Conservation (phyloP, 2,888 invertebrate genomes). For the Drosophila paranaensis region DNA sequence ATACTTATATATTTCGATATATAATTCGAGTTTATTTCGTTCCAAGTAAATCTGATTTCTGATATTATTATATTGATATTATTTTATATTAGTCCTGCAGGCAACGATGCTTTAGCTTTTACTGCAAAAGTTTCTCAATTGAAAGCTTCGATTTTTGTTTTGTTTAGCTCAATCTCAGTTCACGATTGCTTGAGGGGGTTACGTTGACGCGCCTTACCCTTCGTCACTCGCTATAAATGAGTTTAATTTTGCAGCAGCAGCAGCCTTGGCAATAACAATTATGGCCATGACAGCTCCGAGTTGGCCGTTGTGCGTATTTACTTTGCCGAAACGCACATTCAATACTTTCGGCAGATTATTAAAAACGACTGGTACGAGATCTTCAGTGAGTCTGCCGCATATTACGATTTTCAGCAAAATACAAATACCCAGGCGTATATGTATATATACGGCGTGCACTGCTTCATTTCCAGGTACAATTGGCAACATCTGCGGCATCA, state of each 20-base stretch:
- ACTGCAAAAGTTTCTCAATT: constrained; percentile 11
- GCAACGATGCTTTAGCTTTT: background rate
- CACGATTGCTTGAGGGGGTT: constrained; percentile 1
- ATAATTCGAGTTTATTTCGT: no score
- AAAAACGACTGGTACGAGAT: constrained; percentile 87
- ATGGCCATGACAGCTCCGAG: constrained; percentile 54
- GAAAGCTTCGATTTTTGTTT: constrained; percentile 1
- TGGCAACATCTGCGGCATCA: constrained; percentile 88
- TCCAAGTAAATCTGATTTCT: no score
- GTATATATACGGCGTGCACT: constrained; percentile 8
- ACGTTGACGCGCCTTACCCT: constrained; percentile 27
- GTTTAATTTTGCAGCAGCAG: constrained; percentile 63
- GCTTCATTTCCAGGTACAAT: constrained; percentile 86
- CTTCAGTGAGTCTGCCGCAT: constrained; percentile 86
- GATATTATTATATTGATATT: no score
- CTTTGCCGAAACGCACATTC: constrained; percentile 74
- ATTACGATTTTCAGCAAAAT: constrained; percentile 43
- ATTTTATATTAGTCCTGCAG: no score
- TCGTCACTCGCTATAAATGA: constrained; percentile 44
- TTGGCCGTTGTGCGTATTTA: constrained; percentile 76
- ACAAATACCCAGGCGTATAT: constrained; percentile 5
- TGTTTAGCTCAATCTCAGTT: constrained; percentile 3
- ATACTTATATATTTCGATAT: no score
- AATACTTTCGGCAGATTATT: constrained; percentile 80
- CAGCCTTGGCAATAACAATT: constrained; percentile 63